phyloP scores from a whole-genome alignment of 2,888 invertebrate genomes.

The Tridacna crocea region DNA sequence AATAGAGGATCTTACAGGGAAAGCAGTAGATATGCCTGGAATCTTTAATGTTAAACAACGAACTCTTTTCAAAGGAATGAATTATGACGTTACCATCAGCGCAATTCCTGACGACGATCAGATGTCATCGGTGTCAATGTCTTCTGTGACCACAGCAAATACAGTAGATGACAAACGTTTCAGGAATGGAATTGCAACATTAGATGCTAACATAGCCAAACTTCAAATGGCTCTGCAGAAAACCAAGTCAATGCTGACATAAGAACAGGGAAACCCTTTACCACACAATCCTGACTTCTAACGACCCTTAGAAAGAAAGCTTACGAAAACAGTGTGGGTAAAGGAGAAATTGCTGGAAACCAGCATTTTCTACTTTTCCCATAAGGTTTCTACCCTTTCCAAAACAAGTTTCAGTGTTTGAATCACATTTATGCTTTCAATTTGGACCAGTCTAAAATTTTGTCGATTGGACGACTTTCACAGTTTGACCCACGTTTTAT shows the following conservation, averaged over 20 bases:
- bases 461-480: too few relatives aligned
- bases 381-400: neutral
- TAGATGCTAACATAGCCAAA: conserved; percentile 80
- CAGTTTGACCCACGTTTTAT: too few relatives aligned
- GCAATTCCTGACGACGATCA: conserved; percentile 75
- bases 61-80: conserved; percentile 47
- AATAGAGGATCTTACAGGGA: conserved; percentile 50
- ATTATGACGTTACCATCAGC: conserved; percentile 73
- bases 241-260: conserved; percentile 74
- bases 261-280: neutral
- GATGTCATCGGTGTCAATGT: conserved; percentile 66
- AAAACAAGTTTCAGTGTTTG: neutral
- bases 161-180: conserved; percentile 77
- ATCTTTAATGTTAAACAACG: conserved; percentile 36
- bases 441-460: too few relatives aligned
- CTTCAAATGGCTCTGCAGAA: conserved; percentile 75
- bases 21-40: conserved; percentile 17
- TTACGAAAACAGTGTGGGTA: too few relatives aligned
- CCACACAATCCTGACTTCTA: neutral
- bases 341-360: too few relatives aligned
- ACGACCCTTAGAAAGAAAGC: too few relatives aligned
- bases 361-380: too few relatives aligned
- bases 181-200: conserved; percentile 75
- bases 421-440: too few relatives aligned
- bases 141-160: conserved; percentile 64